Conservation (phyloP, 2,113 vertebrate genomes). For the Rhineura floridana region DNA sequence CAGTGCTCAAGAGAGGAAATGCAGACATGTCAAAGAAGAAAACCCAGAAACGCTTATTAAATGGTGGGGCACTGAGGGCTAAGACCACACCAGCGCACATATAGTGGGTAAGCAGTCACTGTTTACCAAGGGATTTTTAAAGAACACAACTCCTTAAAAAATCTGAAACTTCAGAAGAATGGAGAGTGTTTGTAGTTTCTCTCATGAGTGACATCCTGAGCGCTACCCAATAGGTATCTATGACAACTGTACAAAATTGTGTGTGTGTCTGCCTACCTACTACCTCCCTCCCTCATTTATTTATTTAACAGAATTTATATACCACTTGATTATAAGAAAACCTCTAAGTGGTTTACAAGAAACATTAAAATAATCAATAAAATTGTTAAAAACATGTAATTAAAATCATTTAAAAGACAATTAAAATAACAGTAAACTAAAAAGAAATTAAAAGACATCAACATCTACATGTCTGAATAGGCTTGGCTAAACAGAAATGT, state of each 20-base stretch:
- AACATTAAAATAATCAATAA: too few relatives aligned
- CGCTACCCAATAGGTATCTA: not conserved
- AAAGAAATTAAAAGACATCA: too few relatives aligned
- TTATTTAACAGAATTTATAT: too few relatives aligned
- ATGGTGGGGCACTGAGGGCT: not conserved
- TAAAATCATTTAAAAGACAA: too few relatives aligned
- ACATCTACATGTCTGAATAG: too few relatives aligned
- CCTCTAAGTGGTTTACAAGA: too few relatives aligned
- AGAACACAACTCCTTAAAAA: not conserved
- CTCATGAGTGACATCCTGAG: too few relatives aligned
- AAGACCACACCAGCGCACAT: not conserved
- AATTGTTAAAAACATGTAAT: too few relatives aligned
- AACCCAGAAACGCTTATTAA: not conserved
- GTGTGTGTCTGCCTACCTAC: not conserved
- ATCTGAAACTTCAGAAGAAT: not conserved
- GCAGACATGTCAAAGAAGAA: not conserved
- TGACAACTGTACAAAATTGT: not conserved
- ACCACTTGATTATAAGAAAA: too few relatives aligned
- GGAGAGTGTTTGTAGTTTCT: not conserved
- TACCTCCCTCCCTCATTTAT: too few relatives aligned
- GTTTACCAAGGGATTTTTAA: not conserved
- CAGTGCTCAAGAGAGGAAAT: not conserved
- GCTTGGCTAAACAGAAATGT: too few relatives aligned
- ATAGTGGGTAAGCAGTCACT: not conserved
- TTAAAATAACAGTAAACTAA: too few relatives aligned